phyloP scores from a whole-genome alignment of 1,140 invertebrate genomes.

The Nasonia longicornis region DNA sequence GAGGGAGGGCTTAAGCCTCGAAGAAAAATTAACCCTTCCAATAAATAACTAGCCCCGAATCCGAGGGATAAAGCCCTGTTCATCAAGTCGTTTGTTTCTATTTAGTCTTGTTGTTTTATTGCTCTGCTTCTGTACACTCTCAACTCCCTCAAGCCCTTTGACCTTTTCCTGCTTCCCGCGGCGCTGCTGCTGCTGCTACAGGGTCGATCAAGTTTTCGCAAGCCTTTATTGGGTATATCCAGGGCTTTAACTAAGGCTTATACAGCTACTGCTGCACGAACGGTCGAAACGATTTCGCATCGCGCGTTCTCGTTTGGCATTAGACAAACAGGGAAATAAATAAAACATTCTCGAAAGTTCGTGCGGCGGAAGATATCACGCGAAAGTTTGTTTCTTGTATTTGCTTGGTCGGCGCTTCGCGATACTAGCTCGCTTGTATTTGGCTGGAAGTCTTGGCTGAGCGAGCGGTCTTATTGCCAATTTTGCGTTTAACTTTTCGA shows the following conservation, averaged over 20 bases:
- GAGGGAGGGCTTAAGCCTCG: background rate
- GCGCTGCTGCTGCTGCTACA: no score
- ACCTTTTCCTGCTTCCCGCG: conserved; percentile 25
- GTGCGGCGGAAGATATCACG: conserved; percentile 5
- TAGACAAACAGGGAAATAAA: conserved; percentile 29
- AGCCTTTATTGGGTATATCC: conserved; percentile 3
- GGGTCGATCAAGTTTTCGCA: background rate
- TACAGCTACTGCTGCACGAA: no score
- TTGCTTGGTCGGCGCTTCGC: background rate
- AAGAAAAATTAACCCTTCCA: background rate
- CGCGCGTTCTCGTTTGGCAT: background rate
- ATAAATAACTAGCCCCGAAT: background rate
- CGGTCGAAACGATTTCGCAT: conserved; percentile 26
- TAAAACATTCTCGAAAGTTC: conserved; percentile 30
- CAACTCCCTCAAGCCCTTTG: background rate
- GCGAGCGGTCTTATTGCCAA: background rate
- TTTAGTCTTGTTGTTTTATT: conserved; percentile 5
- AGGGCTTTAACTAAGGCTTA: conserved; percentile 9
- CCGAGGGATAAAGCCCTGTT: background rate
- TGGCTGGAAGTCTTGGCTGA: background rate
- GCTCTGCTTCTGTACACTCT: background rate
- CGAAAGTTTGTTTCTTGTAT: conserved; percentile 17
- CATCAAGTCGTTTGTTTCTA: background rate
- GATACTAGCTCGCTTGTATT: background rate
- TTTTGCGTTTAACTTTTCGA: conserved; percentile 33